Evolutionary conservation across 2,888 invertebrate species (phyloP).

Genomic region (Electrophaes corylata): DNA sequence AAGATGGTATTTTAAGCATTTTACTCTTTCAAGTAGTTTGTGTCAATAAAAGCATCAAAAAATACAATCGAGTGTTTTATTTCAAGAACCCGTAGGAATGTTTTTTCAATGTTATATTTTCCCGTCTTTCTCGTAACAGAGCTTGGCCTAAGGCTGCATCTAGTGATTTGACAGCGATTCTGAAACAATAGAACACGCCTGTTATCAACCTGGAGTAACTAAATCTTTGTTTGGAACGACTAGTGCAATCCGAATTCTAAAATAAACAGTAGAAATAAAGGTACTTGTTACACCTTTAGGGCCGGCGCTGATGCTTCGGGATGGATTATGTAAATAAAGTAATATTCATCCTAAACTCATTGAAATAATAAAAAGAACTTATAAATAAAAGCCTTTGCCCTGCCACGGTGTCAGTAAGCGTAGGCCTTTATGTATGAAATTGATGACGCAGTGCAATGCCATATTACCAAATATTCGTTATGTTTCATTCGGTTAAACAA

Average conservation of each 20-base stretch:
- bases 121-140: constrained; percentile 83
- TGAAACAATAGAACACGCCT: constrained; percentile 48
- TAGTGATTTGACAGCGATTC: constrained; percentile 85
- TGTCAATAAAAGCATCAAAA: constrained; percentile 38
- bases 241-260: too few species aligned
- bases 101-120: constrained; percentile 66
- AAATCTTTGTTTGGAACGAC: not conserved
- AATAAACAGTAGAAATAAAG: not conserved
- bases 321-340: too few species aligned
- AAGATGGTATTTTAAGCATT: constrained; percentile 2
- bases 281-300: too few species aligned
- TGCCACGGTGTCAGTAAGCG: too few species aligned
- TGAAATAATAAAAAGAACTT: too few species aligned
- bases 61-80: constrained; percentile 53
- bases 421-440: too few species aligned
- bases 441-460: too few species aligned
- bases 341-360: too few species aligned
- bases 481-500: too few species aligned
- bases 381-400: too few species aligned
- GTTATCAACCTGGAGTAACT: not conserved
- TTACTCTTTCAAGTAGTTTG: constrained; percentile 30
- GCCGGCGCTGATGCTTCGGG: too few species aligned
- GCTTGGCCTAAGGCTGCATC: constrained; percentile 87
- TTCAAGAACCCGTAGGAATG: constrained; percentile 84
- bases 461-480: too few species aligned